phyloP scores from a whole-genome alignment of 2,113 vertebrate genomes.

The Xiphorhynchus elegans region DNA sequence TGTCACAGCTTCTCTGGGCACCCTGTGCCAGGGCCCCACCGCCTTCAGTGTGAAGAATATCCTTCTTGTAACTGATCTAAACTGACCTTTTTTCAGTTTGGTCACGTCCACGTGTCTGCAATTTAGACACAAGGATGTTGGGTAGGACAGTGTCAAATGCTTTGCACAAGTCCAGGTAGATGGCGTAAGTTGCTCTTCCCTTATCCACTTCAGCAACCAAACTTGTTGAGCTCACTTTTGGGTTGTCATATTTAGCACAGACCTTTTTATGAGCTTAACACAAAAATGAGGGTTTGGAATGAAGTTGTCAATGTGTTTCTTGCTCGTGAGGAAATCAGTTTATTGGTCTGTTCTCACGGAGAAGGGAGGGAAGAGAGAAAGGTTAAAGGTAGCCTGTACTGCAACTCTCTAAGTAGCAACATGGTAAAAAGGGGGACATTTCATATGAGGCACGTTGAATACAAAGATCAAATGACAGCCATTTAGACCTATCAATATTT shows the following conservation, averaged over 20 bases:
- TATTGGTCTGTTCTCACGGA: background rate
- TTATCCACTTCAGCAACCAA: background rate
- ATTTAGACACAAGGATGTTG: background rate
- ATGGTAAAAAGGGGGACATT: background rate
- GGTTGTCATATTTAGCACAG: background rate
- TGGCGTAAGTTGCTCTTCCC: background rate
- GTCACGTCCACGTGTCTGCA: background rate
- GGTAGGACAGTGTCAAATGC: background rate
- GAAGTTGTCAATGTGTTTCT: background rate
- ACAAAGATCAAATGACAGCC: background rate
- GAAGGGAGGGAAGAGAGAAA: background rate
- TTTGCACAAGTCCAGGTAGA: background rate
- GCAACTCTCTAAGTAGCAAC: constrained; percentile 5
- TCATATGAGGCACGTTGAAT: constrained; percentile 30
- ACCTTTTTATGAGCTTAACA: background rate
- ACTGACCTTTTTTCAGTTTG: background rate
- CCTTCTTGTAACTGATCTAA: background rate
- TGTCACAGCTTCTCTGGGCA: background rate
- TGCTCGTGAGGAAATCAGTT: constrained; percentile 18
- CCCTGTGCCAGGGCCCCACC: background rate
- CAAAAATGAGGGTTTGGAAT: background rate
- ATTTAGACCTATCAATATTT: background rate
- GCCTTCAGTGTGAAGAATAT: background rate
- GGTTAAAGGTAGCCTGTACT: background rate
- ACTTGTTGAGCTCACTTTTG: background rate